Evolutionary conservation across 2,888 invertebrate species (phyloP).

Genomic region (Mellilla xanthometata): DNA sequence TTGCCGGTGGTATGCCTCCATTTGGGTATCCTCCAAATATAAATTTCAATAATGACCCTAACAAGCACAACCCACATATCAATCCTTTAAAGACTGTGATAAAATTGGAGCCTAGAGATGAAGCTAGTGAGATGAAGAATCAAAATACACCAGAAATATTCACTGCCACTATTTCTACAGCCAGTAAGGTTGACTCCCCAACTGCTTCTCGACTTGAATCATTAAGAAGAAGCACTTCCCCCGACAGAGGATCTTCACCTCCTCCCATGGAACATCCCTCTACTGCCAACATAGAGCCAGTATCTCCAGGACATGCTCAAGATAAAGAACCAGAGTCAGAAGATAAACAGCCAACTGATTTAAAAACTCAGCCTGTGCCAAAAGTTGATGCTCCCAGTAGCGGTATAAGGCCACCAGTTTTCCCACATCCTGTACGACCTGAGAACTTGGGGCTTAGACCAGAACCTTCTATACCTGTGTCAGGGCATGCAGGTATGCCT

Average conservation of each 20-base stretch:
- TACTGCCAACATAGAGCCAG: slow-evolving; percentile 66
- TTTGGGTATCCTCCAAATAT: slow-evolving; percentile 68
- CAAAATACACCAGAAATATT: slow-evolving; percentile 77
- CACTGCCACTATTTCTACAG: slow-evolving; percentile 73
- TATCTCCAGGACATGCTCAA: slow-evolving; percentile 71
- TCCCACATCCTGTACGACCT: slow-evolving; percentile 63
- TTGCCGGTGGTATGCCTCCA: slow-evolving; percentile 61
- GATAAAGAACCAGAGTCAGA: slow-evolving; percentile 71
- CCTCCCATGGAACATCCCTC: slow-evolving; percentile 72
- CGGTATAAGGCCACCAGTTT: slow-evolving; percentile 57
- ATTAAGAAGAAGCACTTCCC: slow-evolving; percentile 72
- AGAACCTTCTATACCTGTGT: slow-evolving; percentile 60
- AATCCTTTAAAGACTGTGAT: slow-evolving; percentile 78
- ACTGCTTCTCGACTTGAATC: slow-evolving; percentile 67
- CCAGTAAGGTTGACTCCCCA: slow-evolving; percentile 69
- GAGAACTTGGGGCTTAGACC: slow-evolving; percentile 68
- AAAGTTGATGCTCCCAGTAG: slow-evolving; percentile 61
- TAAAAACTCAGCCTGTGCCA: slow-evolving; percentile 65
- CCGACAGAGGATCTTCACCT: slow-evolving; percentile 67
- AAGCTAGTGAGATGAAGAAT: slow-evolving; percentile 68
- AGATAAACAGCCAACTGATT: slow-evolving; percentile 73
- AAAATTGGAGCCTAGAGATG: slow-evolving; percentile 78
- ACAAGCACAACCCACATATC: slow-evolving; percentile 67
- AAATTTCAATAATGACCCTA: slow-evolving; percentile 66
- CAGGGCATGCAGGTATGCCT: slow-evolving; percentile 68